phyloP scores from a whole-genome alignment of 2,797 vertebrate species.

The Chaetophractus vellerosus region DNA sequence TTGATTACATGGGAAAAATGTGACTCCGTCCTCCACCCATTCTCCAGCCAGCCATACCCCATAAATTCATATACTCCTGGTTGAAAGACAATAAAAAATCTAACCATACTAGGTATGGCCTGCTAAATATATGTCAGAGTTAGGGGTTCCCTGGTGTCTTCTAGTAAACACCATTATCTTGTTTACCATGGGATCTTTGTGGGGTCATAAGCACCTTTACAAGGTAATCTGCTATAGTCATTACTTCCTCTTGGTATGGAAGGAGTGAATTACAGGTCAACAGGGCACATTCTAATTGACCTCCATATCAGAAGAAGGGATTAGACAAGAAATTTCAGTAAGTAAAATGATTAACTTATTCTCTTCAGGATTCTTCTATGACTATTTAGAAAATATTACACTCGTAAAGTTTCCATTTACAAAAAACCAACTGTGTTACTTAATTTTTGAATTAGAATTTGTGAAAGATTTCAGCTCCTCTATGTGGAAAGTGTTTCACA shows the following conservation, averaged over 20 bases:
- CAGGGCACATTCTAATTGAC: not conserved
- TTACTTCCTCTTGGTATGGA: not conserved
- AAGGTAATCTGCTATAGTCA: fast-evolving
- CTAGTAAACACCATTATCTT: not conserved
- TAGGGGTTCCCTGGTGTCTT: not conserved
- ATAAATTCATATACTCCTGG: not conserved
- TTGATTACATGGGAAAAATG: not conserved
- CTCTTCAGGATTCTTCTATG: not conserved
- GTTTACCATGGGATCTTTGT: not conserved
- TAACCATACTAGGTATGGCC: not conserved
- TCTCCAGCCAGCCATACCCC: not conserved
- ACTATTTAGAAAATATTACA: not conserved
- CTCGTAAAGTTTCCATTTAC: not conserved
- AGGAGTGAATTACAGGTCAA: not conserved
- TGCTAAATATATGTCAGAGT: not conserved
- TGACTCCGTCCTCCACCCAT: not conserved
- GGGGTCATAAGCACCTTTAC: not conserved
- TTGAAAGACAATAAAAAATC: not conserved
- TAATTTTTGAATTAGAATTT: not conserved
- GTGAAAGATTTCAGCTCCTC: not conserved
- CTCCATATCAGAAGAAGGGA: not conserved
- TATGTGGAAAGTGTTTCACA: not conserved
- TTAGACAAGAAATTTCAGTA: not conserved
- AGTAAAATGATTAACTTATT: not conserved
- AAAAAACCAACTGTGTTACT: not conserved